Evolutionary conservation across 2,888 invertebrate species (phyloP).

Genomic region (Stenurella melanura): DNA sequence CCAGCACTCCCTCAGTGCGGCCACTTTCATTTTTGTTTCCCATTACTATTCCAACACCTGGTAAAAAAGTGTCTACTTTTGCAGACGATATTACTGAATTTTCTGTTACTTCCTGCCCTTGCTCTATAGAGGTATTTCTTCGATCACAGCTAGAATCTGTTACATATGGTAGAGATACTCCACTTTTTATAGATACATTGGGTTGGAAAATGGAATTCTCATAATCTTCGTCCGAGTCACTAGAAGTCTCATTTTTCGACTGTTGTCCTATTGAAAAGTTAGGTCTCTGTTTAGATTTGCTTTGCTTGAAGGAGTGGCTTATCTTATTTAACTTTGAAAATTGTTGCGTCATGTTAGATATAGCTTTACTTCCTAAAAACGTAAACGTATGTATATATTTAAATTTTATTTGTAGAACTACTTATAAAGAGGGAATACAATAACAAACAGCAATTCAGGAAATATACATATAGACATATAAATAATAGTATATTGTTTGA

Average conservation of each 20-base stretch:
- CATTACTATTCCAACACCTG: conserved; percentile 81
- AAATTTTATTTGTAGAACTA: neutral
- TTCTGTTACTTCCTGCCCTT: conserved; percentile 68
- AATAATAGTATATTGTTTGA: too few relatives aligned
- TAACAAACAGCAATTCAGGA: neutral
- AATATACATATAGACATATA: neutral
- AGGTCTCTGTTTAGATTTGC: conserved; percentile 72
- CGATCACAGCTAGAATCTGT: conserved; percentile 59
- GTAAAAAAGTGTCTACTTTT: conserved; percentile 76
- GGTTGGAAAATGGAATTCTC: conserved; percentile 77
- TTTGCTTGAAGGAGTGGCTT: conserved; percentile 78
- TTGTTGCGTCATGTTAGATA: conserved; percentile 90
- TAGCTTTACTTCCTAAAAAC: conserved; percentile 85
- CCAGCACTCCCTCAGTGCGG: conserved; percentile 64
- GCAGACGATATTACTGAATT: conserved; percentile 48
- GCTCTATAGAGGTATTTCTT: conserved; percentile 57
- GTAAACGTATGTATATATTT: neutral
- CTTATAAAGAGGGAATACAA: neutral
- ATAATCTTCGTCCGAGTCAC: conserved; percentile 80
- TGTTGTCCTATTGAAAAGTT: conserved; percentile 74
- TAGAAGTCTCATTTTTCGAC: conserved; percentile 72
- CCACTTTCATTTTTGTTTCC: conserved; percentile 60
- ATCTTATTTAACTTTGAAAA: conserved; percentile 89
- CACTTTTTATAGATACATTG: conserved; percentile 58
- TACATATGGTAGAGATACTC: conserved; percentile 57